Conservation (phyloP, 2,888 invertebrate species). For the Argyra leucocephala region DNA sequence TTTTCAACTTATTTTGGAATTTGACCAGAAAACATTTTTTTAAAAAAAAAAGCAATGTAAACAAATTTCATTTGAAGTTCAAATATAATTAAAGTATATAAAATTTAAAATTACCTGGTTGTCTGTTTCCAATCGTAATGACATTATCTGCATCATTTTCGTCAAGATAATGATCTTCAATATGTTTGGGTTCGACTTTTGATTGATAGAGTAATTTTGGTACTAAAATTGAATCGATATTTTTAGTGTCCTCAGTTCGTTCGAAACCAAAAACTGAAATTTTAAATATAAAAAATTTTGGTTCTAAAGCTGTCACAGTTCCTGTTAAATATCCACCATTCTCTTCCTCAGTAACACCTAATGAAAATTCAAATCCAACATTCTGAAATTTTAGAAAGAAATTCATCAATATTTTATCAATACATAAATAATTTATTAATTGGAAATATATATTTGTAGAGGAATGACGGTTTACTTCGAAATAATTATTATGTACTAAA, state of each 20-base stretch:
- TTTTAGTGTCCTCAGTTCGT: constrained; percentile 25
- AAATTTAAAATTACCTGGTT: constrained; percentile 15
- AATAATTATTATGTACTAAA: too few relatives aligned
- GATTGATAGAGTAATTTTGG: constrained; percentile 27
- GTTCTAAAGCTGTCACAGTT: constrained; percentile 26
- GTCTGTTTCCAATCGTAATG: constrained; percentile 21
- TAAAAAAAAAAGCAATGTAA: not conserved
- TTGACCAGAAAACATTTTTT: too few relatives aligned
- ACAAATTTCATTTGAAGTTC: not conserved
- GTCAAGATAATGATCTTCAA: constrained; percentile 21
- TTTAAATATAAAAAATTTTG: constrained; percentile 28
- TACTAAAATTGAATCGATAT: constrained; percentile 29
- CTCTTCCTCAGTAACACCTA: constrained; percentile 16
- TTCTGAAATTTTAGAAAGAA: constrained; percentile 29
- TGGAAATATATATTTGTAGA: constrained; percentile 14
- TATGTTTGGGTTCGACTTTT: constrained; percentile 14
- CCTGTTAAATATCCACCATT: constrained; percentile 23
- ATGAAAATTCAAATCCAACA: constrained; percentile 30
- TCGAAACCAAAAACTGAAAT: constrained; percentile 35
- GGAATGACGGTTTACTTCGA: too few relatives aligned
- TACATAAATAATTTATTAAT: constrained; percentile 8
- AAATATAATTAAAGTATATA: not conserved
- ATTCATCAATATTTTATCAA: too few relatives aligned
- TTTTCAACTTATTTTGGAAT: too few relatives aligned
- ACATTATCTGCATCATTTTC: constrained; percentile 19